Evolutionary conservation across 2,797 vertebrate genomes (phyloP).

Genomic region (Sus cebifrons): DNA sequence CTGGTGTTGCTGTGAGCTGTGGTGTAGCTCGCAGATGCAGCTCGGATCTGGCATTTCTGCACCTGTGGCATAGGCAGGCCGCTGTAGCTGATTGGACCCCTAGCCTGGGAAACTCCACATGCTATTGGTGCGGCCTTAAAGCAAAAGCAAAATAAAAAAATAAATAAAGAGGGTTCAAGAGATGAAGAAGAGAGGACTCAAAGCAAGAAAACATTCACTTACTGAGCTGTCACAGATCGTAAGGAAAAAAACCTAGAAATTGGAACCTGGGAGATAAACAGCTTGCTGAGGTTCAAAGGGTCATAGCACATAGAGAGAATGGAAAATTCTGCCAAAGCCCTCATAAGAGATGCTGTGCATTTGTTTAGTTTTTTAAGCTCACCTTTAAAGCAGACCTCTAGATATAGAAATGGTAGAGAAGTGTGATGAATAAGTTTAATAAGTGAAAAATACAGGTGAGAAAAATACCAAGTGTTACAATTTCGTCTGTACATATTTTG

Average conservation of each 20-base stretch:
- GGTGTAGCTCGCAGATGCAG: no score
- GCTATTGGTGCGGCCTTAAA: no score
- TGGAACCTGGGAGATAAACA: conserved; percentile 2
- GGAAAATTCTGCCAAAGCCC: neutral
- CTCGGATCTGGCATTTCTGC: no score
- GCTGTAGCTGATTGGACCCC: no score
- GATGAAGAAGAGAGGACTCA: neutral
- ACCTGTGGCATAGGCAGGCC: no score
- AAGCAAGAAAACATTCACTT: conserved; percentile 20
- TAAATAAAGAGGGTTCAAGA: neutral
- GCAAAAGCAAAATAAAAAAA: no score
- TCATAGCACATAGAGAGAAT: neutral
- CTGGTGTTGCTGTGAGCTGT: no score
- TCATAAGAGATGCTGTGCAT: neutral
- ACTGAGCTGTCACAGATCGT: neutral
- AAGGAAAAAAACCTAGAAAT: neutral
- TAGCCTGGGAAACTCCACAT: no score
- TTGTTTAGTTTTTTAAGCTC: conserved; percentile 51
- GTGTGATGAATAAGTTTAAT: conserved; percentile 68
- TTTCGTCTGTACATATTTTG: conserved; percentile 79
- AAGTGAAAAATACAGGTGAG: conserved; percentile 79
- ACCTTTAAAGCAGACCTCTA: conserved; percentile 53
- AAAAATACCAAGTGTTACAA: conserved; percentile 79
- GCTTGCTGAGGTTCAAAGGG: neutral
- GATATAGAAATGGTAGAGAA: conserved; percentile 4